Conservation (phyloP, 2,797 vertebrate genomes). For the Onychomys arenicola region DNA sequence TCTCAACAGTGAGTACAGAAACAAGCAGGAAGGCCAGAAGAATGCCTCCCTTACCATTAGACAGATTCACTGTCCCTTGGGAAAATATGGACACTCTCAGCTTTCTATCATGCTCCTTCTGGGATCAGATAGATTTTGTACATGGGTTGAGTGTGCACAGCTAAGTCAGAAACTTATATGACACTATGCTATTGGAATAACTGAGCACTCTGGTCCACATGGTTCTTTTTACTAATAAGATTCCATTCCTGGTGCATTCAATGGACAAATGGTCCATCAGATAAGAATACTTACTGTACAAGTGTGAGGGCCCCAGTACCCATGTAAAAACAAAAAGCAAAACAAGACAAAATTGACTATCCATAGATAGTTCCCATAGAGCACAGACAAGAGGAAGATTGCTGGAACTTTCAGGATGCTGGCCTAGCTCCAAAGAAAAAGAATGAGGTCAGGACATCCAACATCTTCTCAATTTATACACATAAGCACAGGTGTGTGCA, state of each 20-base stretch:
- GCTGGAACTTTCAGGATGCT: not conserved
- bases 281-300: not conserved
- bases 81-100: not conserved
- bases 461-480: not conserved
- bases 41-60: rapidly evolving
- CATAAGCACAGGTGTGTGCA: not conserved
- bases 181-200: not conserved
- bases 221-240: not conserved
- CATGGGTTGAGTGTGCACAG: not conserved
- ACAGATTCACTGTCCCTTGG: not conserved
- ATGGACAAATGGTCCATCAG: not conserved
- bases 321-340: not conserved
- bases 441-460: too few species aligned
- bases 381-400: not conserved
- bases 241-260: not conserved
- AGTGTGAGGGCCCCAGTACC: not conserved
- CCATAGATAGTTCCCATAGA: too few species aligned
- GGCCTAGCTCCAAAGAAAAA: not conserved
- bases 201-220: too few species aligned
- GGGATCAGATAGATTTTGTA: not conserved
- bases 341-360: not conserved
- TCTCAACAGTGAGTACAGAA: not conserved
- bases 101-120: not conserved
- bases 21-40: not conserved
- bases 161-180: not conserved